Evolutionary conservation across 2,888 invertebrate genomes (phyloP).

Genomic region (Bombyx huttoni): DNA sequence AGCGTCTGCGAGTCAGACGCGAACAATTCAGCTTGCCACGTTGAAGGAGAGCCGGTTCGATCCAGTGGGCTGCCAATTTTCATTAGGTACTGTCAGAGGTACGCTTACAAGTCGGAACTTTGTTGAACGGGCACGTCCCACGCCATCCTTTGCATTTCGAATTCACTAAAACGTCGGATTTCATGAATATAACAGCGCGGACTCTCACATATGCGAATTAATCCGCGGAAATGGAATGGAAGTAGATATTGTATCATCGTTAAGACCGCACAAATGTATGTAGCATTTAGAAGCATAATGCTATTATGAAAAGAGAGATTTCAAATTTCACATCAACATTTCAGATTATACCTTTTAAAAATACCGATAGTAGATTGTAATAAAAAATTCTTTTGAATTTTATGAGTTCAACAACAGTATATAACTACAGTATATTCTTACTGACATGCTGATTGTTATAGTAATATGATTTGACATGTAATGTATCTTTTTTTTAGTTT

Average conservation of each 20-base stretch:
- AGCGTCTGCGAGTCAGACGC: slow-evolving; percentile 4
- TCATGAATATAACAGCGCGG: slow-evolving; percentile 26
- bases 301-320: too few relatives aligned
- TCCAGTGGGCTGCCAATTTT: slow-evolving; percentile 61
- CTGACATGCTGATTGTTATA: too few relatives aligned
- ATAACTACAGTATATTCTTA: too few relatives aligned
- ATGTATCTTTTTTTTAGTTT: too few relatives aligned
- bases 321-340: too few relatives aligned
- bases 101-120: slow-evolving; percentile 40
- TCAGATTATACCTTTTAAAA: too few relatives aligned
- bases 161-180: slow-evolving; percentile 39
- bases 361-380: too few relatives aligned
- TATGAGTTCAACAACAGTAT: too few relatives aligned
- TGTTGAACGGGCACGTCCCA: slow-evolving; percentile 24
- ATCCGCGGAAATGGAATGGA: slow-evolving; percentile 23
- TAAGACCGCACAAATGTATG: slow-evolving; percentile 10
- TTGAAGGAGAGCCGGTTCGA: slow-evolving; percentile 32
- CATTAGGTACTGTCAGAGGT: slow-evolving; percentile 48
- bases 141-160: slow-evolving; percentile 42
- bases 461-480: too few relatives aligned
- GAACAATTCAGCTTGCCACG: slow-evolving; percentile 9
- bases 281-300: background rate
- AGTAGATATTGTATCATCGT: slow-evolving; percentile 15
- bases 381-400: too few relatives aligned
- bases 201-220: slow-evolving; percentile 21